phyloP scores from a whole-genome alignment of 2,888 invertebrate genomes.

The Rhamnusium bicolor region DNA sequence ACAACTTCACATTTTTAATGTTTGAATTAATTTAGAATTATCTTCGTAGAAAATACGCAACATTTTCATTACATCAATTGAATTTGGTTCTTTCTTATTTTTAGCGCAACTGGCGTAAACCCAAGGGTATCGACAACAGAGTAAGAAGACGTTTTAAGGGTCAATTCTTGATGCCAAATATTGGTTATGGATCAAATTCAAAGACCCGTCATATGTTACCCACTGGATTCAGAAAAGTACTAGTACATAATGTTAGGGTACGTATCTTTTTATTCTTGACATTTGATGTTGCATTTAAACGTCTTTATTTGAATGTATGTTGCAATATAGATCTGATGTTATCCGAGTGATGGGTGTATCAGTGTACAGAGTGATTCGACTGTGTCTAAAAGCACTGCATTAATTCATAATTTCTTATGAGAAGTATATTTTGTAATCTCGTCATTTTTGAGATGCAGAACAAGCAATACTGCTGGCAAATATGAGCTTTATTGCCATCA shows the following conservation, averaged over 20 bases:
- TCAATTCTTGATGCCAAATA: slow-evolving; percentile 98
- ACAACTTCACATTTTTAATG: background rate
- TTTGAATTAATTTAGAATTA: too few species aligned
- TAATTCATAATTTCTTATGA: too few species aligned
- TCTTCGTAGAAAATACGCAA: too few species aligned
- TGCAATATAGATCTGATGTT: too few species aligned
- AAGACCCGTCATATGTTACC: slow-evolving; percentile 97
- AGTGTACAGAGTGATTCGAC: too few species aligned
- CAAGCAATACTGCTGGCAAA: too few species aligned
- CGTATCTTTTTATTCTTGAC: slow-evolving; percentile 54
- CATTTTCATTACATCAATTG: too few species aligned
- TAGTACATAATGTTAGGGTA: slow-evolving; percentile 90
- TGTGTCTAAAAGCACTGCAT: too few species aligned
- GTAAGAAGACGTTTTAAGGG: slow-evolving; percentile 99
- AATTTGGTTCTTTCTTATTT: slow-evolving; percentile 56
- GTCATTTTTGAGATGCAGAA: too few species aligned
- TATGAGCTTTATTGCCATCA: too few species aligned
- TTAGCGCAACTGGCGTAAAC: slow-evolving; percentile 98
- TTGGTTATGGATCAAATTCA: slow-evolving; percentile 98
- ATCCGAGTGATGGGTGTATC: too few species aligned
- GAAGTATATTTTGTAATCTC: too few species aligned
- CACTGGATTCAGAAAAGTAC: slow-evolving; percentile 97
- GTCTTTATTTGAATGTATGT: background rate
- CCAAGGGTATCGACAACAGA: slow-evolving; percentile 99
- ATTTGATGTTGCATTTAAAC: background rate